A percentile compares a stretch with the other conserved stretches of the same genome.
phyloP scores from a whole-genome alignment of 2,113 vertebrate genomes.

The Cygnus atratus region DNA sequence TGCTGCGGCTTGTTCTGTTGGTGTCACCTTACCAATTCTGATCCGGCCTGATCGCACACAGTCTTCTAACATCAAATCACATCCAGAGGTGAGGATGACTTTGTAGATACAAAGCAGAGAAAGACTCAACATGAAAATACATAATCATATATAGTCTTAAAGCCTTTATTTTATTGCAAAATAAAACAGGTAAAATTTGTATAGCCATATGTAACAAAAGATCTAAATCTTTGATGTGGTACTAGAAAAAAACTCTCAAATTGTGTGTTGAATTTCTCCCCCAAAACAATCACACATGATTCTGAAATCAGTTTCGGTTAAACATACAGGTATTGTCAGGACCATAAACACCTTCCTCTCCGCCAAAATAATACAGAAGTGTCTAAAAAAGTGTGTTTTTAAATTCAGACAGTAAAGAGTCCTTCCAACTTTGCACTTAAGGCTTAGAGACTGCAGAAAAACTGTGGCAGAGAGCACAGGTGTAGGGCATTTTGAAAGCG shows the following conservation, averaged over 20 bases:
- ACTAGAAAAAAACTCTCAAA: constrained; percentile 70
- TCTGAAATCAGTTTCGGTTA: constrained; percentile 64
- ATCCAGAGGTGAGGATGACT: neutral
- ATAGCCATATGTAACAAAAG: constrained; percentile 75
- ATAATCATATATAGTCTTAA: constrained; percentile 52
- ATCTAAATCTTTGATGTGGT: constrained; percentile 60
- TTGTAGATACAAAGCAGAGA: neutral
- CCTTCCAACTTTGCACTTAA: neutral
- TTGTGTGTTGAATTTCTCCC: constrained; percentile 57
- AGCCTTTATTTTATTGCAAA: constrained; percentile 85
- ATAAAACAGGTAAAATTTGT: constrained; percentile 77
- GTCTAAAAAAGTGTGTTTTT: constrained; percentile 30
- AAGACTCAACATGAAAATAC: neutral
- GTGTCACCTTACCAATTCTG: neutral
- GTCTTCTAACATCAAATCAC: neutral
- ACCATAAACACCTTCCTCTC: constrained; percentile 51
- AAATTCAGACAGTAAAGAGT: constrained; percentile 13
- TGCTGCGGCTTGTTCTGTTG: neutral
- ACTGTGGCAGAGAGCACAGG: neutral
- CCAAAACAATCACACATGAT: constrained; percentile 40
- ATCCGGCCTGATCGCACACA: neutral
- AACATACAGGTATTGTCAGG: constrained; percentile 50
- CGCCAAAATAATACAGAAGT: constrained; percentile 30
- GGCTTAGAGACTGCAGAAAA: constrained; percentile 8
- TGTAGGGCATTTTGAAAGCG: neutral